Evolutionary conservation across 1,140 invertebrate species (phyloP), one percentile per base, ranked within the genome.

Genomic region (Drosophila lacteicornis): DNA sequence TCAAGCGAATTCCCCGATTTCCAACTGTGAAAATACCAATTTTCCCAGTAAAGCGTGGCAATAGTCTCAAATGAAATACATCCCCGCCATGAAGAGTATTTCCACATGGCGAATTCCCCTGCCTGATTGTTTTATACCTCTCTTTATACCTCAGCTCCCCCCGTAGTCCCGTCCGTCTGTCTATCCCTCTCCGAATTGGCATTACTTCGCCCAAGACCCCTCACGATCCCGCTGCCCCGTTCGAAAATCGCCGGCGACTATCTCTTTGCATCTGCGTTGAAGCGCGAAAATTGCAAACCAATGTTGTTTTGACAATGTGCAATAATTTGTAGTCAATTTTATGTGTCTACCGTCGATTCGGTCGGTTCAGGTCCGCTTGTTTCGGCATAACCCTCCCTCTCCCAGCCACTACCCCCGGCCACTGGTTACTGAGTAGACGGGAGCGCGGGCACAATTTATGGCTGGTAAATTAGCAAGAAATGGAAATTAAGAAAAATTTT

Each of bases 401-500:
- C 30, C 36, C 51, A 7, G 9, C 53, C 56, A 5, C 19, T 40
- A 6, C 19, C n/a, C 30, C 61, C 19, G 6, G 47, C 56, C 38
- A 25, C 9, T 38, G 42, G 40, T 27, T 58, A 47, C 46, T 46
- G 73, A 66, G 76, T 69, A 80, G 69, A 57, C 68, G 45, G 66
- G 66, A 25, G 79, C 17, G 42, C 78, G 70, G 65, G 49, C 78
- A 56, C 53, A 88, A 88, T 88, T 90, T 88, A 88, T 90, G 74
- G 85, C 81, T 79, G 85, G 81, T 88, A 88, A 88, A 88, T 88
- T 90, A 88, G 81, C 85, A 88, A 88, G 81, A 90, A 90, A 88
- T 90, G 80, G 85, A 88, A 88, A 88, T 88, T 90, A 90, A 88
- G 84, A 88, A 90, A 88, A 88, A 88, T 88, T 81, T 90, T 88